Percentiles rank a stretch among this genome's conserved stretches.
phyloP scores from a whole-genome alignment of 2,113 vertebrate genomes.

The Eupsittula cactorum region DNA sequence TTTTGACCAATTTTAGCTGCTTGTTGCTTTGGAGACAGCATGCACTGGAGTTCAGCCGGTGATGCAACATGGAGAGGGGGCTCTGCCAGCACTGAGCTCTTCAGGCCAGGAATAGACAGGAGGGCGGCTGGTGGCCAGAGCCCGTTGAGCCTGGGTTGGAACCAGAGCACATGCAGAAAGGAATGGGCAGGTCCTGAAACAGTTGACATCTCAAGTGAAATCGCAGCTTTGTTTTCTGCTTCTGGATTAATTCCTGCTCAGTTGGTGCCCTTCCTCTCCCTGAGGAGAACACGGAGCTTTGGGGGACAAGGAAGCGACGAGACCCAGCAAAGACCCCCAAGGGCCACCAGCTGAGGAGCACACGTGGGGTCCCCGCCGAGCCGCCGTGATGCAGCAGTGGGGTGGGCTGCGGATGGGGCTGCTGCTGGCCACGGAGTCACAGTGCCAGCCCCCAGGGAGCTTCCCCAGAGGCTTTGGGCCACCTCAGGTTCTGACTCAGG shows the following conservation, averaged over 20 bases:
- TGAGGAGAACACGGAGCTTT: neutral
- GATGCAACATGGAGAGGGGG: neutral
- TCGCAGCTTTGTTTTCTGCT: neutral
- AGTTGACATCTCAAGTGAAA: neutral
- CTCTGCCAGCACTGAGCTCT: neutral
- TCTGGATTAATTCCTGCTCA: neutral
- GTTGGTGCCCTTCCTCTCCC: neutral
- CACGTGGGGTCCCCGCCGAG: fast-evolving
- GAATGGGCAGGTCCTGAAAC: neutral
- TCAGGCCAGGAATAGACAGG: neutral
- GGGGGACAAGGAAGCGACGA: neutral
- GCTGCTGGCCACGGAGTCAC: fast-evolving
- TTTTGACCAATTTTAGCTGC: no score
- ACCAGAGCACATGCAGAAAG: neutral
- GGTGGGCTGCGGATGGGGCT: fast-evolving
- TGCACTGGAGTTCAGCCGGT: no score
- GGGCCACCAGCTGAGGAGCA: neutral
- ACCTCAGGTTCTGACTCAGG: fast-evolving
- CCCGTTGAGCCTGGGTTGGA: neutral
- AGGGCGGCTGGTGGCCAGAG: neutral
- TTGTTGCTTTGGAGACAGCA: no score
- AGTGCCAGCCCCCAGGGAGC: neutral
- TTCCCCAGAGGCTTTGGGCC: neutral
- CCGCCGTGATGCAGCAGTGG: fast-evolving
- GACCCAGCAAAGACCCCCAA: neutral